Evolutionary conservation across 2,797 vertebrate species (phyloP), one percentile per base, ranked within the genome.

Genomic region (Numenius phaeopus): DNA sequence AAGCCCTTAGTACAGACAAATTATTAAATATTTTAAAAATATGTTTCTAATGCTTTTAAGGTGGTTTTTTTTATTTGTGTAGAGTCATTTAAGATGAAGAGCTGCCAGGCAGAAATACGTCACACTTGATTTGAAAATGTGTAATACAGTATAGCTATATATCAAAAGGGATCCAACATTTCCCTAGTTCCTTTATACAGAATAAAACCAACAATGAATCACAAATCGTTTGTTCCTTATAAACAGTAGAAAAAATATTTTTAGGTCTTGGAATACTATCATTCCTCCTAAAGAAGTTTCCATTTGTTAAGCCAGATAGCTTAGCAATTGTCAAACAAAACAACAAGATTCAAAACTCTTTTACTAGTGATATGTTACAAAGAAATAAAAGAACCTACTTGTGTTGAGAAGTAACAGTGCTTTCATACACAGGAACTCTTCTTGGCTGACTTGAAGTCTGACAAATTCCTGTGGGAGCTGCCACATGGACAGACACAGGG

Each of bases 391-490:
- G 54, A 73, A 96, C 98, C 95, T 98, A 99, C 99, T 99, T 97
- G 99, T 99, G 97, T 99, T 99, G 79, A 99, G 99, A 52, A 99
- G 98, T 64, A 99, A 98, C 90, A 99, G 98, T 69, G 99, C 99
- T 98, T 99, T 99, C 99, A 99, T 99, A 97, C 99, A 99, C 22
- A 99, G 99, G 93, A 99, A 99, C 94, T 99, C 99, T 96, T 99
- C 99, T 2, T 98, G 99, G 95, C 98, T 99, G 66, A 99, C 98
- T 97, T 99, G 99, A 69, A 99, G 98, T 94, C 99, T 99, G 47
- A 99, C 97, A 96, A 99, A 99, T 98, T 99, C 99, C 96, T 99
- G 99, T 30, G 99, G 99, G 94, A 99, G 99, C 61, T 99, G 99
- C 98, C 99, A 99, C 98, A 99, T 99, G 17, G 99, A 99, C 65